Evolutionary conservation across 1,140 invertebrate genomes (phyloP).

Genomic region (Pemphigus obesinymphae): DNA sequence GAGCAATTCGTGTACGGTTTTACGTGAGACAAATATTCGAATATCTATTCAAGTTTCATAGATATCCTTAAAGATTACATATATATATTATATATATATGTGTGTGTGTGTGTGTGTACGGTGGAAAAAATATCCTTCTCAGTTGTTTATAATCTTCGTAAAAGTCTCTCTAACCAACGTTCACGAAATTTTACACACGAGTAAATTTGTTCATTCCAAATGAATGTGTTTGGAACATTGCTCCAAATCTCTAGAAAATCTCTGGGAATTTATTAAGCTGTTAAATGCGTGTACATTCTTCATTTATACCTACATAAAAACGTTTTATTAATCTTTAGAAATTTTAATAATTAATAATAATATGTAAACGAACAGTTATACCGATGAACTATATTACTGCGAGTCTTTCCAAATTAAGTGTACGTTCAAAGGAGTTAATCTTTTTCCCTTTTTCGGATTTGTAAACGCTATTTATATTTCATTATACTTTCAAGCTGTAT

Average conservation of each 20-base stretch:
- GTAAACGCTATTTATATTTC: too few relatives aligned
- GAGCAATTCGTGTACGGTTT: background rate
- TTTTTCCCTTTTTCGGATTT: too few relatives aligned
- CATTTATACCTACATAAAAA: background rate
- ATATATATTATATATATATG: background rate
- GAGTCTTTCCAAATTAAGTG: too few relatives aligned
- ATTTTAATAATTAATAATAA: too few relatives aligned
- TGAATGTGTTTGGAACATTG: background rate
- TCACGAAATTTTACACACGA: background rate
- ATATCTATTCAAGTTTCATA: background rate
- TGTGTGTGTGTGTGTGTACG: background rate
- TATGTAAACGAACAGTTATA: too few relatives aligned
- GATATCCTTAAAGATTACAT: background rate
- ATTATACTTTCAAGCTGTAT: too few relatives aligned
- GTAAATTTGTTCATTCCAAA: conserved; percentile 2
- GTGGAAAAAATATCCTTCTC: background rate
- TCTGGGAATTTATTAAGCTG: background rate
- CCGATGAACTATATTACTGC: too few relatives aligned
- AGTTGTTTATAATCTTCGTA: too few relatives aligned
- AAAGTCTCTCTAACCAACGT: too few relatives aligned
- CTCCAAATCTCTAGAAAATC: background rate
- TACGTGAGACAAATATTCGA: conserved; percentile 21
- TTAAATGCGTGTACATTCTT: background rate
- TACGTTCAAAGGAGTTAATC: too few relatives aligned
- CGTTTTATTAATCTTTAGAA: background rate